Evolutionary conservation across 2,797 vertebrate species (phyloP).

Genomic region (Chelon auratus): DNA sequence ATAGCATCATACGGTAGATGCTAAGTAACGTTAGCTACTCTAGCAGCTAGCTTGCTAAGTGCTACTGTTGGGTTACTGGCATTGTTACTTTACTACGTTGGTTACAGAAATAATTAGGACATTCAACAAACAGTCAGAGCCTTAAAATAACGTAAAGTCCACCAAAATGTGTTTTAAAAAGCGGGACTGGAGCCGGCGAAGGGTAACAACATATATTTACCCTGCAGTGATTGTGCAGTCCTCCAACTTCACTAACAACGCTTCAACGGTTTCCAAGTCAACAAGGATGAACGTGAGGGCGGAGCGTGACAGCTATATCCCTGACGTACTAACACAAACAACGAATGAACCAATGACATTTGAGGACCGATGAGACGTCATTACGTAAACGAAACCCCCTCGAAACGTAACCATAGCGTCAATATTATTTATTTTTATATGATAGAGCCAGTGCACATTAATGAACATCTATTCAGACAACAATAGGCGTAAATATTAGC

Average conservation of each 20-base stretch:
- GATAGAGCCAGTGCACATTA: no score
- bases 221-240: conserved; percentile 51
- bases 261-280: conserved; percentile 75
- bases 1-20: neutral
- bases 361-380: neutral
- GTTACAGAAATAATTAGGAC: neutral
- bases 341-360: conserved; percentile 33
- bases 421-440: no score
- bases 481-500: no score
- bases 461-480: no score
- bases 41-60: conserved; percentile 45
- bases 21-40: conserved; percentile 15
- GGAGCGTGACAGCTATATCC: conserved; percentile 12
- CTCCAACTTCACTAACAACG: conserved; percentile 46
- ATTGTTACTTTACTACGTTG: neutral
- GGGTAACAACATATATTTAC: neutral
- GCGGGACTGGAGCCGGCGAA: rapidly evolving
- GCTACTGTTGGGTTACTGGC: conserved; percentile 43
- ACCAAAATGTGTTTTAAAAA: neutral
- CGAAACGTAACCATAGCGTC: neutral
- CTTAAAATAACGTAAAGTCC: neutral
- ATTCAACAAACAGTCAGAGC: neutral
- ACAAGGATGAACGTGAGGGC: conserved; percentile 22
- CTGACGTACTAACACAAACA: conserved; percentile 31
- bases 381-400: neutral